Evolutionary conservation across 2,888 invertebrate species (phyloP).

Genomic region (Leptinotarsa haldemani): DNA sequence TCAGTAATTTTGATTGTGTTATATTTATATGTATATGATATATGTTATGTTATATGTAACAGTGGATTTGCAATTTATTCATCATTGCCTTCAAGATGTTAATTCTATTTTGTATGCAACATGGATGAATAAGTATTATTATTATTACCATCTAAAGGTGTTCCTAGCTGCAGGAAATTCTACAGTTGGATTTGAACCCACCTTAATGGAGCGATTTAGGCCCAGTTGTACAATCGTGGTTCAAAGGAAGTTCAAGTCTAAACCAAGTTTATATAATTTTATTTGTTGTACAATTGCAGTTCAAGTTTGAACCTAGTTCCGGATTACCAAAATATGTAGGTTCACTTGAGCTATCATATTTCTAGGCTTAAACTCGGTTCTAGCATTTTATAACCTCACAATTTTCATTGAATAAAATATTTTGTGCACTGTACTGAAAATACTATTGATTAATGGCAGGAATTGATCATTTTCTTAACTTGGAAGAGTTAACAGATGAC

Average conservation of each 20-base stretch:
- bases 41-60: too few relatives aligned
- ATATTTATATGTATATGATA: too few relatives aligned
- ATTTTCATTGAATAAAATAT: constrained; percentile 4
- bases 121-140: too few relatives aligned
- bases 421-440: not conserved
- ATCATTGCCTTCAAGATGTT: too few relatives aligned
- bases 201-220: too few relatives aligned
- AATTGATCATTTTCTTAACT: not conserved
- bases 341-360: constrained; percentile 6
- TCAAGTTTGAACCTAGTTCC: not conserved
- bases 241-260: not conserved
- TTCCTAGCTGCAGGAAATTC: too few relatives aligned
- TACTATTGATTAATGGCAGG: not conserved
- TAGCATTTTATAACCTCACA: constrained; percentile 1
- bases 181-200: too few relatives aligned
- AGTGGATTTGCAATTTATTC: too few relatives aligned
- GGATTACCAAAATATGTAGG: not conserved
- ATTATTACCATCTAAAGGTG: too few relatives aligned
- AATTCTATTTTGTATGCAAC: too few relatives aligned
- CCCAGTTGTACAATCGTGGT: constrained; percentile 1
- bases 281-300: not conserved
- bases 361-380: constrained; percentile 7
- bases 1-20: too few relatives aligned
- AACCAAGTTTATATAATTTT: not conserved
- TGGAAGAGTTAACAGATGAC: constrained; percentile 4